Evolutionary conservation across 2,113 vertebrate species (phyloP).

Genomic region (Ailuropoda melanoleuca): DNA sequence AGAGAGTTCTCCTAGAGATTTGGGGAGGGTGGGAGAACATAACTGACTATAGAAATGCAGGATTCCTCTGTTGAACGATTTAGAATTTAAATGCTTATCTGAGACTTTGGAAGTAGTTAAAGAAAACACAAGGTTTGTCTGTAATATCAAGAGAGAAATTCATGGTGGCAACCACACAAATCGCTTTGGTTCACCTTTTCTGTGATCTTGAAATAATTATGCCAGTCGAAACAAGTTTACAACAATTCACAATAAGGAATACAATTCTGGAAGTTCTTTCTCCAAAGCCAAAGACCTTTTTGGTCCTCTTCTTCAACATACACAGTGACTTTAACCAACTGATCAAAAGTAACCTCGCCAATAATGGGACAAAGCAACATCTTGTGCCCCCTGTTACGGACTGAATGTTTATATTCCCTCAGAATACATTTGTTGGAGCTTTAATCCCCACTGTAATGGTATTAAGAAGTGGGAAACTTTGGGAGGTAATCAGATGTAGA

Average conservation of each 20-base stretch:
- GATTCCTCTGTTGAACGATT: background rate
- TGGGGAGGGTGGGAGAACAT: background rate
- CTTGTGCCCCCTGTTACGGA: background rate
- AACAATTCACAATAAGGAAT: background rate
- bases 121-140: background rate
- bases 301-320: background rate
- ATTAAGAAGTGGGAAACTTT: background rate
- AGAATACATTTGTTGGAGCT: background rate
- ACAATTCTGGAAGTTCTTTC: background rate
- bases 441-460: background rate
- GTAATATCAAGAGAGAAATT: background rate
- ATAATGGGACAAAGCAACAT: background rate
- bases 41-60: background rate
- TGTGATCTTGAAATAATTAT: background rate
- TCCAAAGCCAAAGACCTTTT: background rate
- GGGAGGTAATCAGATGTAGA: background rate
- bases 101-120: background rate
- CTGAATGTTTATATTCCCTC: background rate
- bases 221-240: background rate
- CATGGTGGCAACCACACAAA: background rate
- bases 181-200: background rate
- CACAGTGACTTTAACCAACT: background rate
- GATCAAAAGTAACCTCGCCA: background rate
- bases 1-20: background rate
- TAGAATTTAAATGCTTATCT: background rate